Conservation (phyloP, 1,140 invertebrate genomes). For the Cyclargus thomasi region DNA sequence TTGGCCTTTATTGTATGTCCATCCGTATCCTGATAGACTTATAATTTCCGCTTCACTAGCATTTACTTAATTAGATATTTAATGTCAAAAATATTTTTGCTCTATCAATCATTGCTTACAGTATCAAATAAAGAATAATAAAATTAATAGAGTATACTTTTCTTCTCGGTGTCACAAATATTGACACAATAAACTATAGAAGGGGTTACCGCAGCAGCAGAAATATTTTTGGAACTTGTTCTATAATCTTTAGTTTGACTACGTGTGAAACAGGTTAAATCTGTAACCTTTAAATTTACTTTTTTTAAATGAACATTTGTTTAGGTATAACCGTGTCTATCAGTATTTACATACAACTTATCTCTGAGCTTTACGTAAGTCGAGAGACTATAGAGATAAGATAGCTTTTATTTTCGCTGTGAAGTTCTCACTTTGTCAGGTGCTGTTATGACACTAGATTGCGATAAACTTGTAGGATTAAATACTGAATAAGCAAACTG, state of each 20-base stretch:
- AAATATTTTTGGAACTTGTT: too few relatives aligned
- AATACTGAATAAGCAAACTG: conserved; percentile 18
- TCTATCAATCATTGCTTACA: background rate
- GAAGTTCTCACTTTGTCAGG: conserved; percentile 26
- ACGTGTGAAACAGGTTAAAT: too few relatives aligned
- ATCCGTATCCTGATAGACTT: conserved; percentile 11
- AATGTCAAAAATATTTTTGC: background rate
- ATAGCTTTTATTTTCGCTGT: conserved; percentile 27
- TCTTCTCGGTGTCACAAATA: too few relatives aligned
- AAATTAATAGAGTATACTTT: too few relatives aligned
- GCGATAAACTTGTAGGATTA: conserved; percentile 29
- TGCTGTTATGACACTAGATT: conserved; percentile 30
- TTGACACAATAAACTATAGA: too few relatives aligned
- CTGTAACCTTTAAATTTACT: too few relatives aligned
- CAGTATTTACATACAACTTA: conserved; percentile 29
- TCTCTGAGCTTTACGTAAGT: conserved; percentile 28
- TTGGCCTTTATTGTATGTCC: conserved; percentile 18
- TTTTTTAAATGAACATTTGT: too few relatives aligned
- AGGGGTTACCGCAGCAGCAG: too few relatives aligned
- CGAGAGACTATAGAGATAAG: conserved; percentile 31
- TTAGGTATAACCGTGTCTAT: conserved; percentile 17
- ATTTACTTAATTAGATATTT: conserved; percentile 5
- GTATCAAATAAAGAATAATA: background rate
- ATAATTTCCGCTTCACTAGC: conserved; percentile 6
- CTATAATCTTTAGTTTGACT: too few relatives aligned